Conservation (phyloP, 2,113 vertebrate genomes). For the Lethenteron reissneri region DNA sequence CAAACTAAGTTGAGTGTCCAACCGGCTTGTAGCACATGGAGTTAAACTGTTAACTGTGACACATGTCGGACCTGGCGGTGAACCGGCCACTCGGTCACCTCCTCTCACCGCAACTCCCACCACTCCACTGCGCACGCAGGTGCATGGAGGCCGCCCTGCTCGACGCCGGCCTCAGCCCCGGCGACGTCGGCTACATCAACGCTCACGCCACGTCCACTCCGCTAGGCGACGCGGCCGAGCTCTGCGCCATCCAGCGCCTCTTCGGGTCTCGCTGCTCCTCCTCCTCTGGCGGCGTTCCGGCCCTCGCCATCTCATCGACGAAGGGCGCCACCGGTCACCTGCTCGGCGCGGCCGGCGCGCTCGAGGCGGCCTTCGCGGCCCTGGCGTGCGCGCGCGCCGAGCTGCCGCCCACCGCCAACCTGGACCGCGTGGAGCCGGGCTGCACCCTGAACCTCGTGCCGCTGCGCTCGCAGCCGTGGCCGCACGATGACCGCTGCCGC, state of each 20-base stretch:
- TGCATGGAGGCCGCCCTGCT: slow-evolving; percentile 75
- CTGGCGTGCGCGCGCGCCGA: slow-evolving; percentile 52
- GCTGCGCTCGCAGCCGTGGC: slow-evolving; percentile 45
- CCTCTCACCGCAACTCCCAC: too few species aligned
- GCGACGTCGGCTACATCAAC: slow-evolving; percentile 60
- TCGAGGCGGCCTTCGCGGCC: slow-evolving; percentile 63
- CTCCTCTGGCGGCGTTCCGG: not conserved
- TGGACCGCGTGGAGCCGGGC: slow-evolving; percentile 48
- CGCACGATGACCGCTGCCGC: slow-evolving; percentile 11
- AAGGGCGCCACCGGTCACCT: slow-evolving; percentile 86
- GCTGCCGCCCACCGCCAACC: slow-evolving; percentile 72
- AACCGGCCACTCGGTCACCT: too few species aligned
- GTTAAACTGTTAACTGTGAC: too few species aligned
- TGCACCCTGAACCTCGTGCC: slow-evolving; percentile 81
- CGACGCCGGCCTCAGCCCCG: slow-evolving; percentile 31
- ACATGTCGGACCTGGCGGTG: too few species aligned
- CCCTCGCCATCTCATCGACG: slow-evolving; percentile 61
- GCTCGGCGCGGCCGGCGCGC: slow-evolving; percentile 63
- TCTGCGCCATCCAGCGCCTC: slow-evolving; percentile 58
- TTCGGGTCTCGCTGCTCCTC: slow-evolving; percentile 27
- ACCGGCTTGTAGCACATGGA: too few species aligned
- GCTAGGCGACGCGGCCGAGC: slow-evolving; percentile 77
- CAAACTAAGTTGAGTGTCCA: too few species aligned
- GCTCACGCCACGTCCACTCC: slow-evolving; percentile 87
- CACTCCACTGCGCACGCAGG: slow-evolving; percentile 19